These are phyloP conservation scores for Triops cancriformis DNA, from an alignment of 1,140 invertebrate genomes.

Conservation along the genomic window DNA sequence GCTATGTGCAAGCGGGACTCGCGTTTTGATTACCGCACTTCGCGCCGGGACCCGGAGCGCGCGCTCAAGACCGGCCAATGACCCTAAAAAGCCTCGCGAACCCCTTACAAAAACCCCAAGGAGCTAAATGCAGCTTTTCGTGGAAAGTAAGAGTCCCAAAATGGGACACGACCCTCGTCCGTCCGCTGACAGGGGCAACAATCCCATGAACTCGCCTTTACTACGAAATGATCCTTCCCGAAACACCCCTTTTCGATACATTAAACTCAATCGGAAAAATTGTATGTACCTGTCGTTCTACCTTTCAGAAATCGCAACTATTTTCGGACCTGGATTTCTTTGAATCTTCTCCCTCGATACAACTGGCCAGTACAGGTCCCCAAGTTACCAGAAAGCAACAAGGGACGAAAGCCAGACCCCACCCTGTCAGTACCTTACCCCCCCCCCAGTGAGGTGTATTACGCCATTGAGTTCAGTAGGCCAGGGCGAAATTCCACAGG, in stretches of 20 bases:
- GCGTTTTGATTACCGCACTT: not conserved
- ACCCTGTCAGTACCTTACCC: not conserved
- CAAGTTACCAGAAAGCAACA: not conserved
- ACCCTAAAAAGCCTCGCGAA: not conserved
- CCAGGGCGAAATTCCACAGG: not conserved
- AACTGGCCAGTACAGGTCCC: not conserved
- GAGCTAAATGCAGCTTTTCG: not conserved
- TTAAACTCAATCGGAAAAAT: not conserved
- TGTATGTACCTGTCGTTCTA: not conserved
- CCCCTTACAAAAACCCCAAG: not conserved
- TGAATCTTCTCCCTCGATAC: not conserved
- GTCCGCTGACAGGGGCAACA: not conserved
- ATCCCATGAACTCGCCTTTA: not conserved
- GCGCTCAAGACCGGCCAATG: not conserved
- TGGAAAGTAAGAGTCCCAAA: conserved; percentile 3
- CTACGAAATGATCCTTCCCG: not conserved
- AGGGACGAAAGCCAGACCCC: not conserved
- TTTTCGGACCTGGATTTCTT: not conserved
- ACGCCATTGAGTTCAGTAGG: not conserved
- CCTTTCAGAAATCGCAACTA: not conserved
- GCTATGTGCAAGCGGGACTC: not conserved
- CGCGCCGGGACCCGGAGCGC: not conserved
- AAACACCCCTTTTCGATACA: not conserved
- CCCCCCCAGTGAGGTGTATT: not conserved
- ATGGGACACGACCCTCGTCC: not conserved